Evolutionary conservation across 2,113 vertebrate species (phyloP).

Genomic region (Physeter macrocephalus): DNA sequence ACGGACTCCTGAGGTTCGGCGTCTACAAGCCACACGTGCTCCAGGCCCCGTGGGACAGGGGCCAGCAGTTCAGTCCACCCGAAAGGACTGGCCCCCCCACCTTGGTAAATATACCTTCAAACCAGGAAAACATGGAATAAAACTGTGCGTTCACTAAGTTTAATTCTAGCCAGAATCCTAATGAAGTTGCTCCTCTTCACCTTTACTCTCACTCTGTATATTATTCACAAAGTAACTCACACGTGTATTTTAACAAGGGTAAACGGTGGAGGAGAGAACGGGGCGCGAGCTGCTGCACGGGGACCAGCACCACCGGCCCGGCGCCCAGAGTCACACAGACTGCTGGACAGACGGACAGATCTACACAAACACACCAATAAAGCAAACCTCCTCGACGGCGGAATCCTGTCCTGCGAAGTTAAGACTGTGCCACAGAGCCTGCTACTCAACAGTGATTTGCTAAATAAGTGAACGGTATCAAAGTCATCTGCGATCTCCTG

Average conservation of each 20-base stretch:
- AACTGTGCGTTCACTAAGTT: not conserved
- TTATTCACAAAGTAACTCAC: not conserved
- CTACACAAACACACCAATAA: fast-evolving
- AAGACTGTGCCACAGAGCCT: fast-evolving
- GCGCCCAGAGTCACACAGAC: fast-evolving
- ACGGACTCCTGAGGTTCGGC: fast-evolving
- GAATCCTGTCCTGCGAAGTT: fast-evolving
- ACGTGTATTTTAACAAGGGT: fast-evolving
- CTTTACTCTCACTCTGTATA: no score
- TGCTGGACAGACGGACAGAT: fast-evolving
- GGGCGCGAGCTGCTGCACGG: not conserved
- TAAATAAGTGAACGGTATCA: fast-evolving
- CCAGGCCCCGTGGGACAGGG: not conserved
- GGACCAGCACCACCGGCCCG: not conserved
- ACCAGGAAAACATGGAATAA: not conserved
- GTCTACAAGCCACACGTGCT: fast-evolving
- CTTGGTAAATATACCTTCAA: not conserved
- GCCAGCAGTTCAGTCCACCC: not conserved
- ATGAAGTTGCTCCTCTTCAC: not conserved
- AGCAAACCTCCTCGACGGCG: fast-evolving
- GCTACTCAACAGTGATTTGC: fast-evolving
- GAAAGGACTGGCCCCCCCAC: no score
- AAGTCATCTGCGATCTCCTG: fast-evolving
- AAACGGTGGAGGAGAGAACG: fast-evolving
- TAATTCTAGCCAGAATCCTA: no score